Base-by-base conservation (phyloP, 2,888 invertebrate species). In the Scaptomyza cyrtandrae region DNA sequence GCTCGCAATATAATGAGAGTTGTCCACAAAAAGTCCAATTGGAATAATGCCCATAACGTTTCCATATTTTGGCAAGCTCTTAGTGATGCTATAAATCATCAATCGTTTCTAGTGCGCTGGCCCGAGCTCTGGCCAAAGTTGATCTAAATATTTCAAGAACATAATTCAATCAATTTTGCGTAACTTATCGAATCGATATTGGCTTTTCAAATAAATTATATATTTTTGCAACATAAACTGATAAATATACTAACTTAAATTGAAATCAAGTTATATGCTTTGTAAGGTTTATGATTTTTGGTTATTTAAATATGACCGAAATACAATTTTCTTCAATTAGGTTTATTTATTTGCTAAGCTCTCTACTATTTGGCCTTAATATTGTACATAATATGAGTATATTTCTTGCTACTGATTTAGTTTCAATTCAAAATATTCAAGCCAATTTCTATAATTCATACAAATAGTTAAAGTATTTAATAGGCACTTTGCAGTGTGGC, bases 21-120 rank as follows among this genome's bases (percentile, higher is more conserved):
- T 39, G 57, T 44, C 44, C 57, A 67, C 16, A 60, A 49, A 5
- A 49, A 70, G 29, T 53, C 61, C 60, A 67, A 71, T 53, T 66
- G 55, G 55, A 60, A 64, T 33, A 45, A 66, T 14, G 45, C 54
- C 11, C 75, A 55, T 48, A 87, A 87, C 53, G 24, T 66, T 33
- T 79, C 85, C 2, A 52, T 81, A 29, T 77, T 91, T 70, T 91
- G 90, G 91, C 84, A 89, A 68, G 55, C 89, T 29, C 49, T 91
- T 13, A 73, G 74, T 55, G 85, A 90, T 64, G 82, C 78, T 35
- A 78, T 88, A 41, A 67, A 66, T 6, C 84, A 87, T 60, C 78
- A 80, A 31, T 77, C 86, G 24, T 88, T 80, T 86, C 58, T 90
- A 67, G 62, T 75, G 19, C 71, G 66, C 35, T 80, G 85, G 84